These are phyloP conservation scores for Athrips mouffetella DNA, from an alignment of 2,888 invertebrate genomes.

Conservation along the genomic window DNA sequence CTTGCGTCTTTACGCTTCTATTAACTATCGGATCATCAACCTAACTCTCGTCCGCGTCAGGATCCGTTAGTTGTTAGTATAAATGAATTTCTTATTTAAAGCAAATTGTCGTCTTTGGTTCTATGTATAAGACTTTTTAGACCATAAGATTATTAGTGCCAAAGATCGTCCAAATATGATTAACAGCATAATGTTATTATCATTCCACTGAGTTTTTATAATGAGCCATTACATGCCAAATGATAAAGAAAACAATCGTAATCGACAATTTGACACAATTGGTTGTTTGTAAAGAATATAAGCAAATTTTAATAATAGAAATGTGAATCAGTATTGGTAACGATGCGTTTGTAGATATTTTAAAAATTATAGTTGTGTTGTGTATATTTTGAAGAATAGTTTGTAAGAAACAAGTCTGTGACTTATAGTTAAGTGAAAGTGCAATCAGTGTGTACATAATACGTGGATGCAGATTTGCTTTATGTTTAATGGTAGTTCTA, in stretches of 20 bases:
- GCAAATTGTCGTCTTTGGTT: conserved; percentile 52
- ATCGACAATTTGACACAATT: conserved; percentile 23
- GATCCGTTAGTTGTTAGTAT: too few relatives aligned
- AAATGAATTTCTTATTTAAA: conserved; percentile 1
- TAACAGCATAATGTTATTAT: conserved; percentile 53
- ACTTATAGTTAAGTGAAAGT: conserved; percentile 42
- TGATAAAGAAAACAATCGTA: conserved; percentile 33
- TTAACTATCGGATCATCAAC: too few relatives aligned
- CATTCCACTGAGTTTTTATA: conserved; percentile 59
- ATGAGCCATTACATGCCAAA: conserved; percentile 70
- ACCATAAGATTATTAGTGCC: conserved; percentile 57
- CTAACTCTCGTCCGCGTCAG: too few relatives aligned
- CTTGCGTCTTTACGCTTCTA: too few relatives aligned
- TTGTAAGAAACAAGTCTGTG: conserved; percentile 26
- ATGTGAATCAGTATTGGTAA: conserved; percentile 43
- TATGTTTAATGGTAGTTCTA: conserved; percentile 33
- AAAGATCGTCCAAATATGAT: conserved; percentile 75
- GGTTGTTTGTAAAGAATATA: conserved; percentile 6
- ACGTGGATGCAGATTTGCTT: conserved; percentile 48
- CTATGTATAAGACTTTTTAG: conserved; percentile 52
- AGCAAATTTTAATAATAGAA: neutral
- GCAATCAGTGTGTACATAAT: conserved; percentile 49
- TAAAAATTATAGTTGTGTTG: conserved; percentile 35
- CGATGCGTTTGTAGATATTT: conserved; percentile 30
- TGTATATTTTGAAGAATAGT: conserved; percentile 41